Percentiles rank a stretch among this genome's conserved stretches.
Conservation (phyloP, 2,888 invertebrate genomes). For the Lottia gigantea region DNA sequence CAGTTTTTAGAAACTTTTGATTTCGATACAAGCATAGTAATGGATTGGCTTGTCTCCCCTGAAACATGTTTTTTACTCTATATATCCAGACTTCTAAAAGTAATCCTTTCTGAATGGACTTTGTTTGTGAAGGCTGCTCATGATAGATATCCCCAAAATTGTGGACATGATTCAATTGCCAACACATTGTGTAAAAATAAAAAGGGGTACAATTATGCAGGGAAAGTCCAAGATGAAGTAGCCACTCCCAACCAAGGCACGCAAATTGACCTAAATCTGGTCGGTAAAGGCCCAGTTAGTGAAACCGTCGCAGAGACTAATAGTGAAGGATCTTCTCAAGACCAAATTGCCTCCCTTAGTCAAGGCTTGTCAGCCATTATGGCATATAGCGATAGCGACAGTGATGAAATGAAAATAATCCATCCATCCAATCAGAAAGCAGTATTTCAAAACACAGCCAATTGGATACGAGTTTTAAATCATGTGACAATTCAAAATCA, state of each 20-base stretch:
- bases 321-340: not conserved
- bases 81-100: slow-evolving; percentile 45
- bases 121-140: slow-evolving; percentile 28
- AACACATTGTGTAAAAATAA: not conserved
- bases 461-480: not conserved
- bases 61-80: slow-evolving; percentile 57
- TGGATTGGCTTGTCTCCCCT: slow-evolving; percentile 58
- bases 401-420: slow-evolving; percentile 5
- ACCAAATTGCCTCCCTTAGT: not conserved
- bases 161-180: not conserved
- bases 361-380: not conserved
- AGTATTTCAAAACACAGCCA: not conserved
- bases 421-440: not conserved
- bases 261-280: not conserved
- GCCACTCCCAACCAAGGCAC: too few relatives aligned
- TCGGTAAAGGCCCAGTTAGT: not conserved
- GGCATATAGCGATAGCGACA: not conserved
- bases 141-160: not conserved
- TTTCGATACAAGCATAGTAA: slow-evolving; percentile 47
- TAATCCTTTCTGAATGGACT: slow-evolving; percentile 41
- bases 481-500: not conserved
- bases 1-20: slow-evolving; percentile 35
- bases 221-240: not conserved
- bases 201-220: not conserved
- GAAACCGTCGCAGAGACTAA: not conserved